Evolutionary conservation across 2,113 vertebrate species (phyloP).

Genomic region (Dryoscopus gambensis): DNA sequence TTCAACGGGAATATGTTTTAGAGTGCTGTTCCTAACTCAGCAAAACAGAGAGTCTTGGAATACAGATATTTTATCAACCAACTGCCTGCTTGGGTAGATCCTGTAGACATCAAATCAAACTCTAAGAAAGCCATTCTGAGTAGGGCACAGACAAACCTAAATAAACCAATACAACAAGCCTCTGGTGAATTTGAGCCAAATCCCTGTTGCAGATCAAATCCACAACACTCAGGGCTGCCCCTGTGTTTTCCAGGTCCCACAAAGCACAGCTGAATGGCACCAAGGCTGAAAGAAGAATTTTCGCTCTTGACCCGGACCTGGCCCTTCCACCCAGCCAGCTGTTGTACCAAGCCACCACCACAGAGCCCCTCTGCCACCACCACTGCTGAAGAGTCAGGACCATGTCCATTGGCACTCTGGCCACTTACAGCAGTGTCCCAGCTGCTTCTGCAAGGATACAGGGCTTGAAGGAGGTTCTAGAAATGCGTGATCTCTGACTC

Average conservation of each 20-base stretch:
- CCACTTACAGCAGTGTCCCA: not conserved
- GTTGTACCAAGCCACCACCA: not conserved
- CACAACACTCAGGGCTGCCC: not conserved
- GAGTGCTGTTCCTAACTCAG: not conserved
- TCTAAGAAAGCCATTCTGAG: not conserved
- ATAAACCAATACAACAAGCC: not conserved
- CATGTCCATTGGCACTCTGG: fast-evolving
- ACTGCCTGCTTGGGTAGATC: not conserved
- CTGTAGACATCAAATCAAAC: not conserved
- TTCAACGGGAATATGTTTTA: not conserved
- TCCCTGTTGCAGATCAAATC: not conserved
- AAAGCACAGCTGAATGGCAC: not conserved
- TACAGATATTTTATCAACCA: not conserved
- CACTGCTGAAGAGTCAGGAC: not conserved
- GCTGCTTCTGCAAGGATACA: not conserved
- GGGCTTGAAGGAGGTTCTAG: not conserved
- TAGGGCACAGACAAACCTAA: not conserved
- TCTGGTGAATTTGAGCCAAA: not conserved
- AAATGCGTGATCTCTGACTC: not conserved
- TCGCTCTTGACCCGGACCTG: fast-evolving
- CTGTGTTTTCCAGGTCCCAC: not conserved
- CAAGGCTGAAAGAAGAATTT: not conserved
- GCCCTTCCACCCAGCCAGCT: not conserved
- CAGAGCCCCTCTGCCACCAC: fast-evolving
- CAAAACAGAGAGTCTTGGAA: not conserved